Percentiles rank a stretch among this genome's conserved stretches.
Evolutionary conservation across 1,140 invertebrate species (phyloP).

Genomic region (Drosophila azteca): DNA sequence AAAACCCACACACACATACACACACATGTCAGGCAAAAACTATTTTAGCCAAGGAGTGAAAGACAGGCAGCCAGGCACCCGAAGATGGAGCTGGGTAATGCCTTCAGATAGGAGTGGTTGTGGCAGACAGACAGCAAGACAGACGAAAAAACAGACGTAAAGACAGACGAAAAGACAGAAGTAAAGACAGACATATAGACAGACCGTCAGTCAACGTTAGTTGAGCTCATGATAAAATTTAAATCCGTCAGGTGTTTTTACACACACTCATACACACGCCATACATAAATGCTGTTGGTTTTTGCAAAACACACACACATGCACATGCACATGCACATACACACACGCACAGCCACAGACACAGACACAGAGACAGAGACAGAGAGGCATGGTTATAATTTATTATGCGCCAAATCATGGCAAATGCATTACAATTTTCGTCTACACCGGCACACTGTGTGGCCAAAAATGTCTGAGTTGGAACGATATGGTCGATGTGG

Average conservation of each 20-base stretch:
- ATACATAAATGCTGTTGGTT: slow-evolving; percentile 2
- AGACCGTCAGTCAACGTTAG: slow-evolving; percentile 52
- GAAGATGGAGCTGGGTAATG: slow-evolving; percentile 25
- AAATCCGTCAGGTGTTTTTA: slow-evolving; percentile 72
- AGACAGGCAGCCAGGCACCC: slow-evolving; percentile 20
- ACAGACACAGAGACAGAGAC: too few relatives aligned
- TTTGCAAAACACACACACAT: too few relatives aligned
- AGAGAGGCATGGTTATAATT: slow-evolving; percentile 46
- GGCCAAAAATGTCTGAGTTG: slow-evolving; percentile 67
- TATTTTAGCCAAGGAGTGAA: slow-evolving; percentile 52
- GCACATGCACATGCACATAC: too few relatives aligned
- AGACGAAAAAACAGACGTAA: slow-evolving; percentile 36
- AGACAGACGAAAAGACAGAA: slow-evolving; percentile 30
- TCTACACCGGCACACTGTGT: slow-evolving; percentile 55
- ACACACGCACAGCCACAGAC: too few relatives aligned
- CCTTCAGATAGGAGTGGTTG: slow-evolving; percentile 1
- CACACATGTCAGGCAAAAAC: slow-evolving; percentile 45
- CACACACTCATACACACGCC: too few relatives aligned
- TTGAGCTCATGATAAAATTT: slow-evolving; percentile 67
- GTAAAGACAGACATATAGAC: slow-evolving; percentile 44
- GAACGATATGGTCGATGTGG: slow-evolving; percentile 51
- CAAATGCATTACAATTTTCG: slow-evolving; percentile 72
- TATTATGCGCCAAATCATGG: slow-evolving; percentile 76
- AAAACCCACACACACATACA: slow-evolving; percentile 8
- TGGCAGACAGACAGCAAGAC: slow-evolving; percentile 10